Evolutionary conservation across 2,888 invertebrate genomes (phyloP).

Genomic region (Biston betularia): DNA sequence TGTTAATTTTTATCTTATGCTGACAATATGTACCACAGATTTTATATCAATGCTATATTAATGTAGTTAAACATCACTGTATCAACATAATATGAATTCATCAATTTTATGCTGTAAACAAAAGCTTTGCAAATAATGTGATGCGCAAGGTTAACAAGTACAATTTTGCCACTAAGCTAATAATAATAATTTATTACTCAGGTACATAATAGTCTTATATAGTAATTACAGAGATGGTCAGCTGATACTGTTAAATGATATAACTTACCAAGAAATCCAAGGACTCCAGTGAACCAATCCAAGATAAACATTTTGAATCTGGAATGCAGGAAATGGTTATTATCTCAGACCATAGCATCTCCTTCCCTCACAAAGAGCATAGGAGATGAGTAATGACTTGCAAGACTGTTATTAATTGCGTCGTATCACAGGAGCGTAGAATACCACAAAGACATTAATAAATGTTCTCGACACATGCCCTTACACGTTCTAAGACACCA

Average conservation of each 20-base stretch:
- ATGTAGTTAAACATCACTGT: no score
- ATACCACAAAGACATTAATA: conserved; percentile 49
- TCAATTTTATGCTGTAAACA: background rate
- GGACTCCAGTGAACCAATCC: conserved; percentile 98
- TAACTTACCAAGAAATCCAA: conserved; percentile 95
- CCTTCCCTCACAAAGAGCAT: conserved; percentile 67
- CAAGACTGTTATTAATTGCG: conserved; percentile 68
- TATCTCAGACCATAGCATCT: conserved; percentile 48
- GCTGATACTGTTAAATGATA: conserved; percentile 31
- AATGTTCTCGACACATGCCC: conserved; percentile 49
- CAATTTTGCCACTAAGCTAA: conserved; percentile 20
- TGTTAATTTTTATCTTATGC: no score
- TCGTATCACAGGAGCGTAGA: conserved; percentile 52
- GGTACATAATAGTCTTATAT: background rate
- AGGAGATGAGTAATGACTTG: conserved; percentile 73
- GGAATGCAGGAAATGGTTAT: conserved; percentile 64
- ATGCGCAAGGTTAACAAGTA: conserved; percentile 28
- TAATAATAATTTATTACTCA: background rate
- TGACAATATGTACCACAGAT: background rate
- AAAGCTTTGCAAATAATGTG: conserved; percentile 2
- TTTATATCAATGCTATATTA: no score
- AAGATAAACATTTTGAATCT: conserved; percentile 94
- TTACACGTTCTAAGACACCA: conserved; percentile 54
- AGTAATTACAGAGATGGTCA: background rate
- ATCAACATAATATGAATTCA: background rate